Conservation (phyloP, 2,888 invertebrate species). For the Sphinx pinastri region DNA sequence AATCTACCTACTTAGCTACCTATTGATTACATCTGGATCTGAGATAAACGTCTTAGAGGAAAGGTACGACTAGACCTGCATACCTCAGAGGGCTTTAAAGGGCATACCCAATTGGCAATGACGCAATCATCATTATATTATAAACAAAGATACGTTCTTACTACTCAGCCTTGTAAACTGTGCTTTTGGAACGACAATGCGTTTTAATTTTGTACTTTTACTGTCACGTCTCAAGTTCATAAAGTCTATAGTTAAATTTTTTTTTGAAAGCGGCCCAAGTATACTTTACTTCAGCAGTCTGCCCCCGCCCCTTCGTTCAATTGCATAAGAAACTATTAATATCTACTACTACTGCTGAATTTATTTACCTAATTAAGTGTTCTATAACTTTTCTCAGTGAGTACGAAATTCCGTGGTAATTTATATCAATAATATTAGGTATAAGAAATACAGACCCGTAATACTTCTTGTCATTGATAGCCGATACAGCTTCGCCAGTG, state of each 20-base stretch:
- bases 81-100: constrained; percentile 1
- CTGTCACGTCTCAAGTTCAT: neutral
- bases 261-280: too few relatives aligned
- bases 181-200: neutral
- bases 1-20: neutral
- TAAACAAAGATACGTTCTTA: neutral
- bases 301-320: too few relatives aligned
- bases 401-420: neutral
- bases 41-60: neutral
- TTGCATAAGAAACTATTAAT: neutral
- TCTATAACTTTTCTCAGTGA: too few relatives aligned
- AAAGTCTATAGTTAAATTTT: too few relatives aligned
- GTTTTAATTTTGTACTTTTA: neutral
- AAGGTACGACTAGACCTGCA: neutral
- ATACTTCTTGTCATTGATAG: neutral
- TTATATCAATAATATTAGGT: neutral
- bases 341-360: neutral
- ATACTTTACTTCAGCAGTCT: too few relatives aligned
- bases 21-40: constrained; percentile 1
- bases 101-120: constrained; percentile 17
- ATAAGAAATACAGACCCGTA: neutral
- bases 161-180: neutral
- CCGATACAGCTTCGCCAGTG: neutral
- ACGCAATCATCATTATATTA: constrained; percentile 8
- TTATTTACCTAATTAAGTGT: too few relatives aligned